Evolutionary conservation across 2,113 vertebrate species (phyloP), one percentile per base, ranked within the genome.

Genomic region (Caracal caracal): DNA sequence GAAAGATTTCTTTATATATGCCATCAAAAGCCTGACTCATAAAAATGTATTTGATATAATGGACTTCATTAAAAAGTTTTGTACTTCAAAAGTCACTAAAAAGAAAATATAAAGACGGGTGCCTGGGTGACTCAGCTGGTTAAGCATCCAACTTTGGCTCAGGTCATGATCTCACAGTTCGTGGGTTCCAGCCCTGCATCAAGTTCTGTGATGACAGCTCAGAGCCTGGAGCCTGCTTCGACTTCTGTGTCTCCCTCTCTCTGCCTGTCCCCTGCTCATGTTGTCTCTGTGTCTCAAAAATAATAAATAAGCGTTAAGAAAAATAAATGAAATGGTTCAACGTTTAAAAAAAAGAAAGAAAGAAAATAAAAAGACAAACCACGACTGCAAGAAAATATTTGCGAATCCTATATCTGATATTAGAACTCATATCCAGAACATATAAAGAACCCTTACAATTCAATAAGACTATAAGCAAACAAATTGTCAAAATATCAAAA

Each of bases 401-500:
- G 16, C 0, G n/a, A 88, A 59, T 75, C n/a, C 28, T 26, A 1
- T 75, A 59, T 66, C 30, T 87, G 30, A 82, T 87, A 92, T 53
- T 53, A 66, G 24, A 40, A 65, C 17, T 73, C 56, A 24, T 53
- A 87, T 65, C 82, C 20, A 35, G 65, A 90, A 71, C 63, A 78
- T 59, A 78, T 33, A 53, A 85, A 93, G 30, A 76, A 83, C 3
- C 9, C 51, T 71, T 68, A 70, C 6, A 71, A 78, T 51, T 37
- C 22, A 88, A 19, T 56, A 84, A 88, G 40, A 86, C 26, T 49
- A 66, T 12, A 81, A 75, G 61, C n/a, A 79, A 80, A 10, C 35
- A 68, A 85, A 94, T 47, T 75, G 53, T 73, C 86, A 40, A 86
- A 94, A 66, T 66, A 37, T 13, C 53, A 86, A 86, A 85, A 90